Percentiles rank a stretch among this genome's conserved stretches.
These are phyloP conservation scores for Cerastoderma edule DNA, from an alignment of 2,888 invertebrate species.

Conservation along the genomic window DNA sequence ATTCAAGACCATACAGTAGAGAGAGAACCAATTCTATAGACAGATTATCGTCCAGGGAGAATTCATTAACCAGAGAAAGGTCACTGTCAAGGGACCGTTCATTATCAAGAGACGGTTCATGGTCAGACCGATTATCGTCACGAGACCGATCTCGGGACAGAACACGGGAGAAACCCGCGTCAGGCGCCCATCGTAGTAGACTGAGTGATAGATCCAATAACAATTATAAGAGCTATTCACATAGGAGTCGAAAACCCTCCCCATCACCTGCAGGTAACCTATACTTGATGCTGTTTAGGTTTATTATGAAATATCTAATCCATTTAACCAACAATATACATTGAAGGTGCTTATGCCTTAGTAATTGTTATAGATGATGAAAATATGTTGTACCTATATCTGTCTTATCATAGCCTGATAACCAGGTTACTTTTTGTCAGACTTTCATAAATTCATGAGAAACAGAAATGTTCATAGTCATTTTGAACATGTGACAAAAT, in stretches of 20 bases:
- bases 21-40: conserved; percentile 67
- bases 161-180: conserved; percentile 54
- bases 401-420: too few species aligned
- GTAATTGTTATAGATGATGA: too few species aligned
- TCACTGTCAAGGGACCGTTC: conserved; percentile 66
- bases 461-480: too few species aligned
- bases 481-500: too few species aligned
- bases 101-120: conserved; percentile 61
- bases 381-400: too few species aligned
- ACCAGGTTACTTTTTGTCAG: too few species aligned
- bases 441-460: too few species aligned
- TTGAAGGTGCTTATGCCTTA: too few species aligned
- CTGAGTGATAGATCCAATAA: conserved; percentile 65
- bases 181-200: conserved; percentile 64
- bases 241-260: conserved; percentile 71
- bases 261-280: conserved; percentile 50
- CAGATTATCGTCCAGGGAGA: conserved; percentile 58
- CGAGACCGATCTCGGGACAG: conserved; percentile 45
- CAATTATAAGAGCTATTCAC: conserved; percentile 59
- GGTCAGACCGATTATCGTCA: conserved; percentile 66
- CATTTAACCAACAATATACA: too few species aligned
- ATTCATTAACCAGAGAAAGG: conserved; percentile 66
- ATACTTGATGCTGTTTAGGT: background rate
- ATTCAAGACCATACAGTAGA: conserved; percentile 65
- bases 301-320: too few species aligned